These are phyloP conservation scores for Seriola dumerili DNA, from an alignment of 2,113 vertebrate genomes.

Conservation along the genomic window DNA sequence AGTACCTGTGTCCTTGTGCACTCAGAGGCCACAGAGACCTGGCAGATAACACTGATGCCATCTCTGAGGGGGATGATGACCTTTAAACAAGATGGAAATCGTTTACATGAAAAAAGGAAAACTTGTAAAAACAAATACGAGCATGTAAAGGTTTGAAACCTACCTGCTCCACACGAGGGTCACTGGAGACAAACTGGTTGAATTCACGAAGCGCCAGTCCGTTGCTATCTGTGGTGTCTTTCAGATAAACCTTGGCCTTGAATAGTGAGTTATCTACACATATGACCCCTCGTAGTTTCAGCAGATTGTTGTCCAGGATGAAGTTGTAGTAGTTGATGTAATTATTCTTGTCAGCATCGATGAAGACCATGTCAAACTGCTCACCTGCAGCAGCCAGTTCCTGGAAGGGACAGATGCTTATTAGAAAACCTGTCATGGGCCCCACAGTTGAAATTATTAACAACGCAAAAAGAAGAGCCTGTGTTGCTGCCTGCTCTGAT, in stretches of 20 bases:
- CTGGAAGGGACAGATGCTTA: conserved; percentile 58
- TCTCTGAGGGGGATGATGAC: conserved; percentile 85
- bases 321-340: conserved; percentile 89
- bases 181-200: conserved; percentile 83
- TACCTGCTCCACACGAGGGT: conserved; percentile 86
- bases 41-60: conserved; percentile 84
- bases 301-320: conserved; percentile 87
- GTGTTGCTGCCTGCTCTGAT: conserved; percentile 1
- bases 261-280: conserved; percentile 87
- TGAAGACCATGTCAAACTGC: conserved; percentile 89
- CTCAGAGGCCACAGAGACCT: conserved; percentile 54
- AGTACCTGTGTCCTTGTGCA: conserved; percentile 54
- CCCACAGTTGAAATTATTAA: background rate
- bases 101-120: background rate
- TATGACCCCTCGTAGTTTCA: conserved; percentile 84
- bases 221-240: conserved; percentile 83
- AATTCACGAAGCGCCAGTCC: conserved; percentile 85
- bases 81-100: conserved; percentile 67
- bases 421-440: background rate
- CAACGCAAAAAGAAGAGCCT: background rate
- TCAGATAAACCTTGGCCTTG: conserved; percentile 87
- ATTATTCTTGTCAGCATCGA: conserved; percentile 88
- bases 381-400: conserved; percentile 82
- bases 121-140: background rate
- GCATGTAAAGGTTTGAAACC: conserved; percentile 10